These are phyloP conservation scores for Lasioglossum malachurum DNA, from an alignment of 2,888 invertebrate genomes.

Conservation along the genomic window DNA sequence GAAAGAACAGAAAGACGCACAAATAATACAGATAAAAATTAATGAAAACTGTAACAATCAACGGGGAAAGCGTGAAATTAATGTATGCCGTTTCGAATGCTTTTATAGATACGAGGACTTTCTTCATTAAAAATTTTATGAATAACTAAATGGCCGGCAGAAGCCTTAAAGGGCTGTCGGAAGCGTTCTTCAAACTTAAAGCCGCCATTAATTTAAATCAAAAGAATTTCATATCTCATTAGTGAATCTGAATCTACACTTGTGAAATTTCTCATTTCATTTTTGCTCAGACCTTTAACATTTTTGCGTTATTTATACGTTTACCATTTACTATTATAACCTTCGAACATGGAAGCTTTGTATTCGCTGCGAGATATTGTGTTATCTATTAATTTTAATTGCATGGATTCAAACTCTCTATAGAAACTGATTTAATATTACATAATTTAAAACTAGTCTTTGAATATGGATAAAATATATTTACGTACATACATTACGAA, in stretches of 20 bases:
- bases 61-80: not conserved
- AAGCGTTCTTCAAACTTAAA: not conserved
- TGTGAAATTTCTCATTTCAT: not conserved
- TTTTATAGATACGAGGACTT: not conserved
- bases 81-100: not conserved
- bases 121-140: slow-evolving; percentile 1
- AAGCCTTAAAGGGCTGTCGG: not conserved
- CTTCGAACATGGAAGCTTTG: not conserved
- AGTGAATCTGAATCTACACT: not conserved
- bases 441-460: not conserved
- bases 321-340: not conserved
- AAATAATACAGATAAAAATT: not conserved
- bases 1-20: not conserved
- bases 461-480: not conserved
- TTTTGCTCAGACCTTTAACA: not conserved
- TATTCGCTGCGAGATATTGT: not conserved
- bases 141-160: not conserved
- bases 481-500: not conserved
- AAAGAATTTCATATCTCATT: slow-evolving; percentile 17
- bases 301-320: not conserved
- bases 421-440: not conserved
- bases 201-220: slow-evolving; percentile 2
- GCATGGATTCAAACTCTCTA: not conserved
- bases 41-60: not conserved
- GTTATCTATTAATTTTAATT: not conserved